Base-by-base conservation (phyloP, 2,888 invertebrate genomes). In the Iphiclides podalirius region DNA sequence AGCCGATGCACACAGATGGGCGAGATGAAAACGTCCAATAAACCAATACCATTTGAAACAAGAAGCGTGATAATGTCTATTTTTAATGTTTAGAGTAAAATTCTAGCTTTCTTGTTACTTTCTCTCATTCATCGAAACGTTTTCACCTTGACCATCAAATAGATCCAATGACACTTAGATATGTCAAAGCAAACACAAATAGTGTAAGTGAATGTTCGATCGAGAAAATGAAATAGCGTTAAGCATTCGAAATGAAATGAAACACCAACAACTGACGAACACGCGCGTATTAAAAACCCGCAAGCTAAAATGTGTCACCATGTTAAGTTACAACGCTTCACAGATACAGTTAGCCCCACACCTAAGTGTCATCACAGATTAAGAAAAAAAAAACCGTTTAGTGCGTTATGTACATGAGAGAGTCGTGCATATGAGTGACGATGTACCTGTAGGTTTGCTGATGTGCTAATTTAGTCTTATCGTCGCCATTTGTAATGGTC, bases 391-490 rank as follows among this genome's bases (percentile, higher is more conserved):
- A 12, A 35, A 15, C 15, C 9, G 23, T 20, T 12, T 15, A 26
- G 50, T 51, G 62, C 52, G 54, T 37, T 51, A 59, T 63, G 67
- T 63, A 56, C 53, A 56, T 60, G 67, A 60, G 67, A 60, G 54
- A 60, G 64, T 53, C 41, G 67, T 69, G 69, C 66, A 40, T 58
- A 70, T 71, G 71, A 64, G 57, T 66, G 67, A 70, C 61, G 58
- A 83, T 84, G 76, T 90, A 93, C 93, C 93, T 93, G 90, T 94
- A 94, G 52, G 94, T 94, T 87, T 94, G 94, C 73, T 93, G 93
- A 85, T 93, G 75, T 90, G 88, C 70, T 91, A 91, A 81, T 91
- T 92, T 84, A 91, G 86, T 86, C 83, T 92, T 93, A 75, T 93
- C 93, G 63, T 91, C 91, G 72, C 90, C 90, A 81, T 91, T 91